phyloP scores from a whole-genome alignment of 2,888 invertebrate species.

The Caenorhabditis sp. region DNA sequence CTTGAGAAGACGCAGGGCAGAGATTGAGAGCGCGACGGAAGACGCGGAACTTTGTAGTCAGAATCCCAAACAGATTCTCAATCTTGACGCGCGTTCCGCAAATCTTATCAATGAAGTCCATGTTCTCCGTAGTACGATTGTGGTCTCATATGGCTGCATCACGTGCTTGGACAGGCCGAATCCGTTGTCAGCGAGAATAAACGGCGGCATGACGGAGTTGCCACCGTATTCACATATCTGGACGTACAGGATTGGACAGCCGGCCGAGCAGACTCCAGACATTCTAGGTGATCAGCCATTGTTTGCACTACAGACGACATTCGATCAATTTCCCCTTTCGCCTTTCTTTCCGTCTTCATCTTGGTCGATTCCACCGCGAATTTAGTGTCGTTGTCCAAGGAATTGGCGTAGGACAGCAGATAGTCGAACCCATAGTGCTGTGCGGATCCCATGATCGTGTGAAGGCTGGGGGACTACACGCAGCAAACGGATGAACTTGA shows the following conservation, averaged over 20 bases:
- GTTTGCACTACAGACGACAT: too few species aligned
- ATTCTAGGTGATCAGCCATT: too few species aligned
- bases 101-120: not conserved
- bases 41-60: not conserved
- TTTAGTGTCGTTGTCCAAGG: too few species aligned
- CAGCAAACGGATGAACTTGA: too few species aligned
- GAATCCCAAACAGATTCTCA: not conserved
- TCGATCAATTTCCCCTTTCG: too few species aligned
- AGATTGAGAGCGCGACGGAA: not conserved
- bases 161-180: not conserved
- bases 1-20: not conserved
- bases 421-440: too few species aligned
- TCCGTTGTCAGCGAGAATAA: slow-evolving; percentile 6
- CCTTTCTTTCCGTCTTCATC: too few species aligned
- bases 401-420: too few species aligned
- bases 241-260: not conserved
- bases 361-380: too few species aligned
- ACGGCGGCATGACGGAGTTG: not conserved
- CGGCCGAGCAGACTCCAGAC: not conserved
- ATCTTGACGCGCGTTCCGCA: not conserved
- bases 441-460: too few species aligned
- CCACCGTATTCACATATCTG: not conserved
- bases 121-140: not conserved
- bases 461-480: too few species aligned
- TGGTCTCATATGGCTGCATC: not conserved